Percentiles rank a stretch among this genome's conserved stretches.
Conservation (phyloP, 2,888 invertebrate species). For the Pyralis farinalis region DNA sequence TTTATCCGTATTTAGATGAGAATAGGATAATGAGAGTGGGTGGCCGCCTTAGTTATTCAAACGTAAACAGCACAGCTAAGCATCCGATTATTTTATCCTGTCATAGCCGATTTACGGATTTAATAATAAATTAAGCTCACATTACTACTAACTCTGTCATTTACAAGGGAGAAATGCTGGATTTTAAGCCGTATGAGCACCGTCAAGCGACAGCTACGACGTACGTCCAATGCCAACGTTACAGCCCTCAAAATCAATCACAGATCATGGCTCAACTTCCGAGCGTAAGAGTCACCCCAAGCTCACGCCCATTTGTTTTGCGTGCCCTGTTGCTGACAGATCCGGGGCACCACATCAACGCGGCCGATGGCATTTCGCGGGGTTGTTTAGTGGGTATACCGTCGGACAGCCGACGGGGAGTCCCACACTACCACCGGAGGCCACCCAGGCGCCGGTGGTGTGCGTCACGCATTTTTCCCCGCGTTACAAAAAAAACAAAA, state of each 20-base stretch:
- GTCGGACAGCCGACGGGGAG: too few relatives aligned
- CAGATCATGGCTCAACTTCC: conserved; percentile 16
- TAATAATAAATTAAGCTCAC: not conserved
- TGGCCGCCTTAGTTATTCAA: too few relatives aligned
- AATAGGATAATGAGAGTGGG: not conserved
- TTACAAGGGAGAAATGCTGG: conserved; percentile 13
- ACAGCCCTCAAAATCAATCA: conserved; percentile 6
- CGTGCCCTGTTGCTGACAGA: too few relatives aligned
- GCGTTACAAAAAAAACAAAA: too few relatives aligned
- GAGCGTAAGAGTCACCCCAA: conserved; percentile 10
- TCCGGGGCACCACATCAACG: too few relatives aligned
- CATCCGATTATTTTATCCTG: not conserved
- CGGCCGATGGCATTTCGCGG: too few relatives aligned
- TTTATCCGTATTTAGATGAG: not conserved
- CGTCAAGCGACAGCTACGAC: conserved; percentile 10
- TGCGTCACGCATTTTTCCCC: too few relatives aligned
- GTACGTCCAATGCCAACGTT: conserved; percentile 13
- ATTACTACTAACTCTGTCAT: not conserved
- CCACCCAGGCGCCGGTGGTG: too few relatives aligned
- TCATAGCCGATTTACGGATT: not conserved
- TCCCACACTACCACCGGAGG: too few relatives aligned
- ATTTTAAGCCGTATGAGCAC: conserved; percentile 12
- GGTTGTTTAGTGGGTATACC: too few relatives aligned
- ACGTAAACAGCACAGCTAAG: too few relatives aligned
- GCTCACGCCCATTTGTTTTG: conserved; percentile 10